phyloP scores from a whole-genome alignment of 1,140 invertebrate genomes.

The Pectinophora gossypiella region DNA sequence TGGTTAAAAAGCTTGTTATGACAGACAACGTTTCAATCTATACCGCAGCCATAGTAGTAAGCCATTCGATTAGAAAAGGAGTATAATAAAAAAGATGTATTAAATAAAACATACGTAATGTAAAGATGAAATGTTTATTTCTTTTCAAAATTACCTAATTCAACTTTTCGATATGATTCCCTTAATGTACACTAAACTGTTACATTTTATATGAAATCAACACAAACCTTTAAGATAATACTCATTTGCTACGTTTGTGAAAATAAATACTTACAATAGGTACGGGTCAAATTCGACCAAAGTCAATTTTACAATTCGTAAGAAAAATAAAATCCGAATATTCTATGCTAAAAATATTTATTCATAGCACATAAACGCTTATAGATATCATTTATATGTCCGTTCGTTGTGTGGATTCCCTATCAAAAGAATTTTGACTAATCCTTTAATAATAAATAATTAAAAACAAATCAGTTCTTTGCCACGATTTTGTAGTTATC shows the following conservation, averaged over 20 bases:
- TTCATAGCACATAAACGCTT: not conserved
- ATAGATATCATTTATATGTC: not conserved
- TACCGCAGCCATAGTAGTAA: no score
- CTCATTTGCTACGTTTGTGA: not conserved
- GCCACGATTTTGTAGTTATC: not conserved
- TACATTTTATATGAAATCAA: constrained; percentile 23
- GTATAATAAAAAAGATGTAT: no score
- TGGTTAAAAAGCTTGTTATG: no score
- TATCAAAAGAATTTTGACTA: not conserved
- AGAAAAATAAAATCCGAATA: not conserved
- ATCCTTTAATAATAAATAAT: not conserved
- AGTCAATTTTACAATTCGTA: not conserved
- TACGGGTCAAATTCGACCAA: no score
- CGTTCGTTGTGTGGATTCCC: not conserved
- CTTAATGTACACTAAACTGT: constrained; percentile 42
- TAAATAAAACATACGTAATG: constrained; percentile 10
- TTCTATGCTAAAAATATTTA: not conserved
- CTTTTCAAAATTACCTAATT: constrained; percentile 56
- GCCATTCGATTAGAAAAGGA: no score
- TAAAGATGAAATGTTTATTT: constrained; percentile 66
- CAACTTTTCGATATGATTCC: constrained; percentile 67
- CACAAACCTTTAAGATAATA: constrained; percentile 6
- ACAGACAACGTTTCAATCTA: no score
- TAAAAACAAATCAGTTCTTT: constrained; percentile 4
- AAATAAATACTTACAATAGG: not conserved